These are phyloP conservation scores for Lithobates sylvaticus DNA, from an alignment of 2,797 vertebrate species.

Conservation along the genomic window DNA sequence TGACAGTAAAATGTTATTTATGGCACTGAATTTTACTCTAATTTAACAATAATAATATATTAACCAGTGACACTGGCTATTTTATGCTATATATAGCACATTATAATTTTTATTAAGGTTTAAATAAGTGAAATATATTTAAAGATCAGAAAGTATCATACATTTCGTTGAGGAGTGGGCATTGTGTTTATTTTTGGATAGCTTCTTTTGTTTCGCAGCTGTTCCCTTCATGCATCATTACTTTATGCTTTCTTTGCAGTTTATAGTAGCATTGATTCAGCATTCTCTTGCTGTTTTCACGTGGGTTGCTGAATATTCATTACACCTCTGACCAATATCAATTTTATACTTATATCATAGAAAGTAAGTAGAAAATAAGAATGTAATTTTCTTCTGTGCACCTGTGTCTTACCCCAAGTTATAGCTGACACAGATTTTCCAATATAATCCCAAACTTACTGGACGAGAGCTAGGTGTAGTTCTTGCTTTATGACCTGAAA, in stretches of 20 bases:
- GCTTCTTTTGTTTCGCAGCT: constrained; percentile 11
- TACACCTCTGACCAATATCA: neutral
- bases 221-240: constrained; percentile 21
- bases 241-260: neutral
- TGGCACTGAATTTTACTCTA: neutral
- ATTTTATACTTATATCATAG: neutral
- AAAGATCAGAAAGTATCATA: neutral
- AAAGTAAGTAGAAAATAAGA: neutral
- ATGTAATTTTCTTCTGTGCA: neutral
- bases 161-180: neutral
- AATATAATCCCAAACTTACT: neutral
- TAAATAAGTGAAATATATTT: neutral
- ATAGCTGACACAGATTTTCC: neutral
- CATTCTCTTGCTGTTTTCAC: constrained; percentile 7
- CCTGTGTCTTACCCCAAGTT: neutral
- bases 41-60: neutral
- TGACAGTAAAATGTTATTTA: neutral
- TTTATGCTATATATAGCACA: neutral
- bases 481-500: too few relatives aligned
- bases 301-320: constrained; percentile 4
- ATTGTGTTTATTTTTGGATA: constrained; percentile 9
- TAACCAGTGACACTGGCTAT: neutral
- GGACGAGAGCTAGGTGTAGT: neutral
- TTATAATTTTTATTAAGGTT: neutral
- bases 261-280: constrained; percentile 17